Base-by-base conservation (phyloP, 2,888 invertebrate species). In the Herminia tarsipennalis region DNA sequence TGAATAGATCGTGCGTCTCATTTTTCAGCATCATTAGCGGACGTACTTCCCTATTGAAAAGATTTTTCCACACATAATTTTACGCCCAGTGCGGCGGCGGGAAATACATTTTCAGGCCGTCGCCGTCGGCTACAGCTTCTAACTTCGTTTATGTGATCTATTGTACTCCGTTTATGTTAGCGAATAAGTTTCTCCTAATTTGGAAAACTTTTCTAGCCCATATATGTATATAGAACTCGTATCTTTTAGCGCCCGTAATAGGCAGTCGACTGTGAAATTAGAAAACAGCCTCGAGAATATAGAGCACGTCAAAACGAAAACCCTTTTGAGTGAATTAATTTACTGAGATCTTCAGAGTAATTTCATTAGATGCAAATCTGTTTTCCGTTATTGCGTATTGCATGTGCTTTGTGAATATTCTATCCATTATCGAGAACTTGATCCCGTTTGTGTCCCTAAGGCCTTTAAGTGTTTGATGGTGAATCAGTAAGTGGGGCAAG, bases 1-100 rank as follows among this genome's bases (percentile, higher is more conserved):
- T 81, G 76, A 81, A 85, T 85, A 76, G 76, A 61, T 66, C 54
- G 60, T 71, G 70, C 75, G 76, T 78, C 72, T 78, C 74, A 75
- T 80, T 81, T 79, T 78, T 78, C 70, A 79, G 62, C 70, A 61
- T 78, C 74, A 73, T 77, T 76, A 75, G 56, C 62, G 65, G 63
- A 67, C 56, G 66, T 69, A 66, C 69, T 66, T 47, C 37, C 54
- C 57, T 56, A 70, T 73, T 73, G 57, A 76, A 62, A 46, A 59
- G 45, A 58, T 55, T 54, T 65, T 62, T 65, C 51, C 50, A 40
- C 60, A 54, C 58, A 59, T 58, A 47, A 57, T 61, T 54, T 60
- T 52, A 54, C 57, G 55, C 42, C 29, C 43, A 33, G 44, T 43
- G 36, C 27, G 37, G 42, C 27, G 37, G 42, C 49, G 47, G 53